A percentile compares a stretch with the other conserved stretches of the same genome.
Evolutionary conservation across 2,113 vertebrate species (phyloP).

Genomic region (Egretta garzetta): DNA sequence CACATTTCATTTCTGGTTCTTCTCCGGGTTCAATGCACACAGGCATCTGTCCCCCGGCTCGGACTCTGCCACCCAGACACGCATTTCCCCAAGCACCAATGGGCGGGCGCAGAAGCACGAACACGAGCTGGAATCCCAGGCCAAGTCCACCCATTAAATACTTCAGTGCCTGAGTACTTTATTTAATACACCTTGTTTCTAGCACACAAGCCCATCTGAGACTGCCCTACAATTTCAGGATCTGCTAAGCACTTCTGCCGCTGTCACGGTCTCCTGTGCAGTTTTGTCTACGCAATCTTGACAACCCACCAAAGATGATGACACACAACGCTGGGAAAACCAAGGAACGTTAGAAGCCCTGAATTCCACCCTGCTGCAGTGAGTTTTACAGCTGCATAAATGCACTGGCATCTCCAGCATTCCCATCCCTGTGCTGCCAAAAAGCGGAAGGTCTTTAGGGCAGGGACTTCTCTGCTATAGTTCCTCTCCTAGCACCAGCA

Average conservation of each 20-base stretch:
- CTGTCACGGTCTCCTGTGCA: not conserved
- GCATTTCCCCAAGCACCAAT: accelerated
- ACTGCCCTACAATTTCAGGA: accelerated
- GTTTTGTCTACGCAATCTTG: not conserved
- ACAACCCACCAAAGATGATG: not conserved
- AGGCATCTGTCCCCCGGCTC: too few species aligned
- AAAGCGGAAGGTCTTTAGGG: not conserved
- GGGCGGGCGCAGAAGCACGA: accelerated
- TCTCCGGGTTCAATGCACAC: accelerated
- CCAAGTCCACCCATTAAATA: not conserved
- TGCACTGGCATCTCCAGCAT: not conserved
- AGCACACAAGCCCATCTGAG: not conserved
- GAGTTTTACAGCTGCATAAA: not conserved
- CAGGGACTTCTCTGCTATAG: not conserved
- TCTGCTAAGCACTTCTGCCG: not conserved
- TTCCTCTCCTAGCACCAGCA: not conserved
- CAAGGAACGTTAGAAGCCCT: not conserved
- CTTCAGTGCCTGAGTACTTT: not conserved
- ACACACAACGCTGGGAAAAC: not conserved
- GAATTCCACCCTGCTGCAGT: not conserved
- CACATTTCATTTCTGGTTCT: not conserved
- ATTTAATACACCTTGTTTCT: not conserved
- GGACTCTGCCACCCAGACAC: too few species aligned
- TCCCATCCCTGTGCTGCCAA: not conserved
- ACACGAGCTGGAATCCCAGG: not conserved